phyloP scores from a whole-genome alignment of 2,113 vertebrate species.

The Aepyceros melampus region DNA sequence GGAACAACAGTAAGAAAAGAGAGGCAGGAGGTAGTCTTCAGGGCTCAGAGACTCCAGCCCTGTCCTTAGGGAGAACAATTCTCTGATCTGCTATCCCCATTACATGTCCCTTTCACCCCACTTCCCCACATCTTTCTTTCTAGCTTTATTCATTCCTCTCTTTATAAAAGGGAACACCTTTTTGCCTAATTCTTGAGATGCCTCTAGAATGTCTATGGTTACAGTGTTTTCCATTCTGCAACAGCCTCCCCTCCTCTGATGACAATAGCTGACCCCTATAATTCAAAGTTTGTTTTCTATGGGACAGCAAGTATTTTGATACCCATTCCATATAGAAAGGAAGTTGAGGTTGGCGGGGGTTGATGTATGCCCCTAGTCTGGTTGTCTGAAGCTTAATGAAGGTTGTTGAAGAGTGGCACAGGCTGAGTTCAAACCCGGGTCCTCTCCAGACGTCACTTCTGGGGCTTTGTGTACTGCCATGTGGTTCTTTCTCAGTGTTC shows the following conservation, averaged over 20 bases:
- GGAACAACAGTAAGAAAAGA: neutral
- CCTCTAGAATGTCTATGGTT: neutral
- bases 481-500: neutral
- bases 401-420: neutral
- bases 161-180: neutral
- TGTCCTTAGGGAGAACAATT: neutral
- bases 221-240: neutral
- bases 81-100: neutral
- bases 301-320: neutral
- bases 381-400: neutral
- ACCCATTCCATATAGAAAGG: neutral
- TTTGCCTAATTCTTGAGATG: neutral
- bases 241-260: no score
- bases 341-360: neutral
- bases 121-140: neutral
- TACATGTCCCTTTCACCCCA: neutral
- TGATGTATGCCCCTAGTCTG: accelerated
- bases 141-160: neutral
- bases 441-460: neutral
- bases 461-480: neutral
- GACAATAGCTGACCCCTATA: neutral
- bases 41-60: neutral
- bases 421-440: neutral
- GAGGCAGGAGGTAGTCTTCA: neutral
- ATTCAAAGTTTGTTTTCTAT: neutral